Base-by-base conservation (phyloP, 2,888 invertebrate species). In the Poecilobothrus nobilitatus region DNA sequence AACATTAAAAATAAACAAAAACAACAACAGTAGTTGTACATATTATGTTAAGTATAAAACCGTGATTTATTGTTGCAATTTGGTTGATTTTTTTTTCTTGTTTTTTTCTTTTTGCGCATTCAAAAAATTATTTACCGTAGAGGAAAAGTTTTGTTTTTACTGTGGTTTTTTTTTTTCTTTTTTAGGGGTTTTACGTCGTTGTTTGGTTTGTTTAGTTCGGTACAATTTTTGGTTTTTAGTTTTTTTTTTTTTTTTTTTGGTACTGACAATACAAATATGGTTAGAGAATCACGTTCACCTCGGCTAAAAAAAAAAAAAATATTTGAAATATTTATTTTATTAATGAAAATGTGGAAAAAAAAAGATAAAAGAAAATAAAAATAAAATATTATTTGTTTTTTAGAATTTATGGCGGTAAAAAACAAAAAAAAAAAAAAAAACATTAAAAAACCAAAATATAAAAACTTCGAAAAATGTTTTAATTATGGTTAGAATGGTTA, bases 401-500 rank as follows among this genome's bases (percentile, higher is more conserved):
- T 53, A 53, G 53, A 53, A 53, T 53, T 53, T 53, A 12, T 41
- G 15, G 1, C 7, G 9, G 27, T 27, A 27, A 27, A 53, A 53
- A 53, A 37, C 9, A 37, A 18, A 53, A 53, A 53, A 2, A 2
- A 27, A 27, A 27, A 27, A 4, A 27, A 4, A 27, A 4, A 27
- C 5, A 27, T 27, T 27, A 27, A 4, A 27, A 4, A 27, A 27
- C 5, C 2, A 4, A 27, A 4, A 5, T 27, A 27, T 27, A 27
- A 27, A 27, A 2, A 4, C 5, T 27, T 27, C 5, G 27, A 27
- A 27, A 53, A 18, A 53, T 53, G n/a, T 53, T 53, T 53, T 53
- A 53, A 53, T 53, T 53, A 53, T 53, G 53, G 53, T 53, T 53
- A 27, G n/a, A 53, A 53, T 53, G 53, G 53, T 53, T 53, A 53